Evolutionary conservation across 2,888 invertebrate species (phyloP).

Genomic region (Watsonalla cultraria): DNA sequence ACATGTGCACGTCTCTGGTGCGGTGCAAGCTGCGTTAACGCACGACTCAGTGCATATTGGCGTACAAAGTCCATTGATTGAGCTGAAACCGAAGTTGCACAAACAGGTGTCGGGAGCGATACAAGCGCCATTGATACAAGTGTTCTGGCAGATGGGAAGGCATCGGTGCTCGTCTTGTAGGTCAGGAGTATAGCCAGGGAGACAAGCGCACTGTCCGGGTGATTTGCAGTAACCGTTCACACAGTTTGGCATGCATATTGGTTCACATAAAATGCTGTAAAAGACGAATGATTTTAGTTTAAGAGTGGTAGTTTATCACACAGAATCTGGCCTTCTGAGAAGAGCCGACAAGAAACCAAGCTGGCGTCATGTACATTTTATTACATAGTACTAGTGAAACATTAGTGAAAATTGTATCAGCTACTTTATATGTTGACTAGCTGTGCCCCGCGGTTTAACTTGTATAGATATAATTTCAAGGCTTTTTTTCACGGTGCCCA

Average conservation of each 20-base stretch:
- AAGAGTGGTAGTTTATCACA: too few relatives aligned
- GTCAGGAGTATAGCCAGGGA: constrained; percentile 10
- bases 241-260: constrained; percentile 39
- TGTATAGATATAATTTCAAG: too few relatives aligned
- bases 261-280: constrained; percentile 20
- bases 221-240: constrained; percentile 27
- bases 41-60: constrained; percentile 57
- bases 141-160: not conserved
- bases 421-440: too few relatives aligned
- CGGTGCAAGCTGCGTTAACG: constrained; percentile 63
- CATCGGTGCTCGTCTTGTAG: not conserved
- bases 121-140: constrained; percentile 12
- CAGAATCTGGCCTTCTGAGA: too few relatives aligned
- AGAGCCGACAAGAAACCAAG: too few relatives aligned
- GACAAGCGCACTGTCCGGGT: constrained; percentile 21
- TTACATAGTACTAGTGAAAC: too few relatives aligned
- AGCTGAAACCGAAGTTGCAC: constrained; percentile 31
- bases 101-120: constrained; percentile 24
- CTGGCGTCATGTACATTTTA: too few relatives aligned
- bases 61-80: constrained; percentile 18
- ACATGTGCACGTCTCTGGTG: constrained; percentile 68
- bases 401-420: too few relatives aligned
- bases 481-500: too few relatives aligned
- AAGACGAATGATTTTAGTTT: not conserved
- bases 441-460: too few relatives aligned